Evolutionary conservation across 2,113 vertebrate species (phyloP), one percentile per base, ranked within the genome.

Genomic region (Nesogale talazaci): DNA sequence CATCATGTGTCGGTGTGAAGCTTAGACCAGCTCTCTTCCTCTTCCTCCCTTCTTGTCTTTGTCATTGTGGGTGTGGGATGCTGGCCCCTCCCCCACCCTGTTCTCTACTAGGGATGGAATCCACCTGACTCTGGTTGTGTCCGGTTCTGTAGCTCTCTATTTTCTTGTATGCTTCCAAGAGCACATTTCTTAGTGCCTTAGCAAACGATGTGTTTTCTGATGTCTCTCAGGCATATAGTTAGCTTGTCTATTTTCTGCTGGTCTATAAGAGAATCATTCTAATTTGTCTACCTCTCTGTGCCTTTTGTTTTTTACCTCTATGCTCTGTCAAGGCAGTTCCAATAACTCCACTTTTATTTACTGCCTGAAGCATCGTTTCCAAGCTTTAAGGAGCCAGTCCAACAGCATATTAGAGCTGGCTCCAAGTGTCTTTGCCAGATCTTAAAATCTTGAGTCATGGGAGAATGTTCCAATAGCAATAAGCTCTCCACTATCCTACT

Each of bases 381-480:
- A 91, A 91, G 56, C 77, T 87, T 93, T 79, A 94, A 87, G 36
- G 22, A 84, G 42, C 38, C 42, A 69, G 78, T 92, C 20, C 27
- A 90, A 29, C 56, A 88, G 67, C 70, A 83, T 67, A 78, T 29
- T 89, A 52, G 46, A 52, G 46, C 46, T 78, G 75, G 63, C n/a
- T 93, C 77, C 69, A 81, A 67, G 36, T 87, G 4, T 82, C 75
- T 34, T 93, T 95, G 74, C 88, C 85, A 93, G 61, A 31, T 69
- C 84, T 46, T 83, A 80, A 89, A 92, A 91, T 85, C 61, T 86
- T 94, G 83, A 94, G 88, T 93, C 85, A 89, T 59, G 31, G 25
- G 85, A 89, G 56, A 92, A 17, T 78, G 79, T 92, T 88, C 31
- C 83, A 70, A 27, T 88, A 67, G 82, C 42, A 72, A 22, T 31